Evolutionary conservation across 2,888 invertebrate species (phyloP).

Genomic region (Polyommatus icarus): DNA sequence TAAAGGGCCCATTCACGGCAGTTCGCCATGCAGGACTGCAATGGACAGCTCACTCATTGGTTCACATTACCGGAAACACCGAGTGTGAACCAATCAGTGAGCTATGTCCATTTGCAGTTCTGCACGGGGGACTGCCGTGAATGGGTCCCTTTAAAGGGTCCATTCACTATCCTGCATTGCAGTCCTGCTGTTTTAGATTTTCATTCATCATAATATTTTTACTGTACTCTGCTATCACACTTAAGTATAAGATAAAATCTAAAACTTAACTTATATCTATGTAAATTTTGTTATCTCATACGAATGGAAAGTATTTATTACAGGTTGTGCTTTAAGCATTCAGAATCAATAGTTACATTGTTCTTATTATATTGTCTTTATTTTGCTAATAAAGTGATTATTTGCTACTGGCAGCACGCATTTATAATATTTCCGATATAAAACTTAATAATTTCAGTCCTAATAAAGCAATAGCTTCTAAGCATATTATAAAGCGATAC

Average conservation of each 20-base stretch:
- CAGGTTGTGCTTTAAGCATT: constrained; percentile 59
- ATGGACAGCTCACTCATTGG: too few relatives aligned
- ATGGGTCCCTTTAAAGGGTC: too few relatives aligned
- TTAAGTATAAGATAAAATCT: neutral
- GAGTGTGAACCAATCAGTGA: too few relatives aligned
- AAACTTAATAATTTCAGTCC: neutral
- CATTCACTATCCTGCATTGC: too few relatives aligned
- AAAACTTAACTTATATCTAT: neutral
- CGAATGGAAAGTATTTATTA: neutral
- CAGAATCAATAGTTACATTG: constrained; percentile 37
- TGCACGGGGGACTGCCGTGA: too few relatives aligned
- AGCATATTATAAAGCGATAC: too few relatives aligned
- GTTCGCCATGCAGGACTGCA: too few relatives aligned
- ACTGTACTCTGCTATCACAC: neutral
- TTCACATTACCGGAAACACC: too few relatives aligned
- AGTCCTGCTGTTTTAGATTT: too few relatives aligned
- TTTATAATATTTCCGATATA: neutral
- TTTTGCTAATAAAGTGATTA: constrained; percentile 44
- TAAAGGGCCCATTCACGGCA: too few relatives aligned
- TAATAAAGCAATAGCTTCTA: too few relatives aligned
- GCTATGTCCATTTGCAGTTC: too few relatives aligned
- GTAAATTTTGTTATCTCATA: neutral
- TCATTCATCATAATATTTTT: neutral
- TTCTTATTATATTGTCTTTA: constrained; percentile 43
- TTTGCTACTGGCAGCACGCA: neutral